phyloP scores from a whole-genome alignment of 2,797 vertebrate genomes.

The Ctenopoma multispine region DNA sequence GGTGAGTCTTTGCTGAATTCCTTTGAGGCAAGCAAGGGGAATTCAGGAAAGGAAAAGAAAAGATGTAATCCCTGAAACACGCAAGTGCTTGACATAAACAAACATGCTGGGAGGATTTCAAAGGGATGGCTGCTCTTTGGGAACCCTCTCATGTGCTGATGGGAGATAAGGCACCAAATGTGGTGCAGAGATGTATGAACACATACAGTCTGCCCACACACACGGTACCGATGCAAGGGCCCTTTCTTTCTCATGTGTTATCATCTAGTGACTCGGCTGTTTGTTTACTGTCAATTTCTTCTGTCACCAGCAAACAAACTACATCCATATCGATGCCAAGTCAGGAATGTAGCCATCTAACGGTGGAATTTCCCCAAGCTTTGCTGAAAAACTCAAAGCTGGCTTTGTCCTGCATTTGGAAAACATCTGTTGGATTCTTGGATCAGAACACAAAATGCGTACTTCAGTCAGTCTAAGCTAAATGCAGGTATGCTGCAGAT shows the following conservation, averaged over 20 bases:
- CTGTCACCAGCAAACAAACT: slow-evolving; percentile 41
- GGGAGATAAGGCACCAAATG: slow-evolving; percentile 66
- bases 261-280: slow-evolving; percentile 52
- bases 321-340: slow-evolving; percentile 24
- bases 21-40: slow-evolving; percentile 54
- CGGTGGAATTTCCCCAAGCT: slow-evolving; percentile 51
- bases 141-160: slow-evolving; percentile 65
- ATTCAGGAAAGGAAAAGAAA: slow-evolving; percentile 64
- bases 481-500: slow-evolving; percentile 22
- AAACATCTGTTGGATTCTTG: slow-evolving; percentile 73
- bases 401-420: slow-evolving; percentile 68
- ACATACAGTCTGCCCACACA: slow-evolving; percentile 45
- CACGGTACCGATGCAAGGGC: slow-evolving; percentile 22
- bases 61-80: slow-evolving; percentile 79
- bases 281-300: slow-evolving; percentile 70
- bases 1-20: slow-evolving; percentile 50
- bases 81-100: slow-evolving; percentile 75
- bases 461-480: slow-evolving; percentile 14
- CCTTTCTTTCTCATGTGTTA: slow-evolving; percentile 59
- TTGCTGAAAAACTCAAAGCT: slow-evolving; percentile 59
- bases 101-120: slow-evolving; percentile 75
- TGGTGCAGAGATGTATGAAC: slow-evolving; percentile 50
- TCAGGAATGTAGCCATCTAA: slow-evolving; percentile 40
- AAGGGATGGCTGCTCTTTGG: slow-evolving; percentile 59
- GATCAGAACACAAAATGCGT: slow-evolving; percentile 45